A percentile compares a stretch with the other conserved stretches of the same genome.
phyloP scores from a whole-genome alignment of 92 coral and sea anemone species.

The Diadumene lineata region DNA sequence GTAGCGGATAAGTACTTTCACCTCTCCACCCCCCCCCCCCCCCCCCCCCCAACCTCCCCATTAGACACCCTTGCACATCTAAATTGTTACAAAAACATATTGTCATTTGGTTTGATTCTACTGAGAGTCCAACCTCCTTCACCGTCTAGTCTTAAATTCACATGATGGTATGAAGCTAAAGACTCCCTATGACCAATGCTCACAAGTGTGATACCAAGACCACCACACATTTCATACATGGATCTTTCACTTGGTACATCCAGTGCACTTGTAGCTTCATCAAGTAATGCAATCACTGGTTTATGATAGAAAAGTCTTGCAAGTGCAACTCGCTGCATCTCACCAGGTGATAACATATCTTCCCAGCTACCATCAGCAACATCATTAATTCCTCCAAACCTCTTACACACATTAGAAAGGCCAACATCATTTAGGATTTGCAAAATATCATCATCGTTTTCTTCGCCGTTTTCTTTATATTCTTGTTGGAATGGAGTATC shows the following conservation, averaged over 20 bases:
- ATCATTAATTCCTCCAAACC: constrained; percentile 79
- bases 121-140: constrained; percentile 59
- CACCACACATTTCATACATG: constrained; percentile 67
- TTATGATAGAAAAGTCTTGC: constrained; percentile 89
- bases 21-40: too few relatives aligned
- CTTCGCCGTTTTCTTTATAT: constrained; percentile 48
- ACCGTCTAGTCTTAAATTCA: constrained; percentile 61
- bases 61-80: too few relatives aligned
- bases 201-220: constrained; percentile 70
- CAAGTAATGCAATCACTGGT: constrained; percentile 81
- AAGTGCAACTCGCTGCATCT: constrained; percentile 92
- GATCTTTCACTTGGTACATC: constrained; percentile 69
- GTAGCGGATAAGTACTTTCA: too few relatives aligned
- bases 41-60: too few relatives aligned
- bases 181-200: constrained; percentile 86
- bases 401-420: constrained; percentile 56
- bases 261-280: constrained; percentile 97
- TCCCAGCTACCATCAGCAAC: constrained; percentile 89
- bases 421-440: constrained; percentile 70
- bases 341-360: constrained; percentile 96
- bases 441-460: constrained; percentile 55
- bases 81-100: too few relatives aligned
- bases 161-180: constrained; percentile 65
- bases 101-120: neutral
- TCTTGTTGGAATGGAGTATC: constrained; percentile 39